These are phyloP conservation scores for Augochlorella aurata DNA, from an alignment of 2,888 invertebrate species.

Conservation along the genomic window DNA sequence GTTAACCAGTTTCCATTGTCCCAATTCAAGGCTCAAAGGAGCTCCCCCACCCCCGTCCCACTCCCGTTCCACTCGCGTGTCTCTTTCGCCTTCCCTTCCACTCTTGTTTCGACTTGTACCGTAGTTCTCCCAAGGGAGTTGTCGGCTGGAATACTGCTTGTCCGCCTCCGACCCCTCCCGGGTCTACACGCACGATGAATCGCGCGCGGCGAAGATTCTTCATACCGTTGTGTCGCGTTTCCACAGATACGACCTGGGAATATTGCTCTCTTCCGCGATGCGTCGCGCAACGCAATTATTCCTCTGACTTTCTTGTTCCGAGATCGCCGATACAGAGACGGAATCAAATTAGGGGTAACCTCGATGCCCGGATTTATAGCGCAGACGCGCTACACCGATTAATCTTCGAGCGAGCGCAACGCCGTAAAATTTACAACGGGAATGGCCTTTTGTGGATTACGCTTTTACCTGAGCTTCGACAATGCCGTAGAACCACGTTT, in stretches of 20 bases:
- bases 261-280: slow-evolving; percentile 29
- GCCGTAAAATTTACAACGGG: neutral
- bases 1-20: slow-evolving; percentile 64
- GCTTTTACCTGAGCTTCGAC: neutral
- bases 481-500: no score
- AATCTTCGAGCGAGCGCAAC: neutral
- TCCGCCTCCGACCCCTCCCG: neutral
- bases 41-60: neutral
- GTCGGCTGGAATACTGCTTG: slow-evolving; percentile 37
- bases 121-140: slow-evolving; percentile 37
- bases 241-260: slow-evolving; percentile 23
- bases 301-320: neutral
- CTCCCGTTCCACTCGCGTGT: neutral
- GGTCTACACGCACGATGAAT: slow-evolving; percentile 30
- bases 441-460: neutral
- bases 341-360: slow-evolving; percentile 1
- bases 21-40: slow-evolving; percentile 59
- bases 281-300: slow-evolving; percentile 9
- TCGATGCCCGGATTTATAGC: neutral
- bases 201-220: slow-evolving; percentile 41
- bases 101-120: slow-evolving; percentile 43
- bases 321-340: neutral
- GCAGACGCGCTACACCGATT: neutral
- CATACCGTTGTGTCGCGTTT: slow-evolving; percentile 26
- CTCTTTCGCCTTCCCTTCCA: slow-evolving; percentile 24